Conservation (phyloP, 1,140 invertebrate genomes). For the Cataglyphis hispanica region DNA sequence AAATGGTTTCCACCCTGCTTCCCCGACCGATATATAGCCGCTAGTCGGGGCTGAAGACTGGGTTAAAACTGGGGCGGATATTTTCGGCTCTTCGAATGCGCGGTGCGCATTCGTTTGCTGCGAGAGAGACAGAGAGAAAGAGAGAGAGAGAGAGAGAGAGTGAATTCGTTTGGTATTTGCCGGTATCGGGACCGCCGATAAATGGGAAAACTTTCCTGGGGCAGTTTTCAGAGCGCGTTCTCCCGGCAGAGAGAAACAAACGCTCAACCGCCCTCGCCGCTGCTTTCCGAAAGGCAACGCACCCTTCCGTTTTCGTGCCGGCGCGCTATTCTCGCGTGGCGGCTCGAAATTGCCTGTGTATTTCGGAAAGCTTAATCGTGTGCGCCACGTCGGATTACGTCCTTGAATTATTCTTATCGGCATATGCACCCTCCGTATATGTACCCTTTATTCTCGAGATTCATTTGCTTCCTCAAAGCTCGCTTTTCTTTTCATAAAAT, state of each 20-base stretch:
- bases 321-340: conserved; percentile 58
- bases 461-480: conserved; percentile 4
- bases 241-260: conserved; percentile 24
- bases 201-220: conserved; percentile 80
- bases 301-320: conserved; percentile 52
- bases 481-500: not conserved
- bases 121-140: conserved; percentile 10
- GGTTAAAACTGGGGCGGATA: conserved; percentile 81
- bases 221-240: conserved; percentile 66
- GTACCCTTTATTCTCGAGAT: conserved; percentile 38
- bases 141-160: not conserved
- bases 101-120: conserved; percentile 51
- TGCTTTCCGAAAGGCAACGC: conserved; percentile 67
- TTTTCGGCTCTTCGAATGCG: conserved; percentile 76
- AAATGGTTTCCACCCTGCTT: conserved; percentile 68
- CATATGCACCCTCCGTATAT: not conserved
- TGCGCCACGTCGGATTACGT: conserved; percentile 53
- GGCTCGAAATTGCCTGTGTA: conserved; percentile 56
- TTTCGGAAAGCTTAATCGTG: conserved; percentile 60
- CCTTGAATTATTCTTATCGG: conserved; percentile 62
- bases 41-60: conserved; percentile 53
- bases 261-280: conserved; percentile 32
- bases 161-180: conserved; percentile 72
- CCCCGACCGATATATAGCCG: conserved; percentile 31
- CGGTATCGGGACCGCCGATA: conserved; percentile 75